Evolutionary conservation across 2,888 invertebrate species (phyloP).

Genomic region (Drosophila acutilabella): DNA sequence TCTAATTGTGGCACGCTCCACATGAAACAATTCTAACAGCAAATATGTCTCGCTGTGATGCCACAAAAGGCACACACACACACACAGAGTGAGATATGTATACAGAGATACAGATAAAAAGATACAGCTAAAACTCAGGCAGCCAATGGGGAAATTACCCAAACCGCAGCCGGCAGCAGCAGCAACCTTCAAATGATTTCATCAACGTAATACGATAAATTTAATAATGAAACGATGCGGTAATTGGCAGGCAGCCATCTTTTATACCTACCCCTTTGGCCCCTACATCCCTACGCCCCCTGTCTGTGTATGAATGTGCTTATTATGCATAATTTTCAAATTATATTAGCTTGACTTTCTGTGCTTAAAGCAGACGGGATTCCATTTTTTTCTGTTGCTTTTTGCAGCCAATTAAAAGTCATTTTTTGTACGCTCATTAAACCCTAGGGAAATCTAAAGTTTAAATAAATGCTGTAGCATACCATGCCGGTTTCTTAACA

Average conservation of each 20-base stretch:
- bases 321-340: slow-evolving; percentile 55
- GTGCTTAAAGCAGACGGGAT: slow-evolving; percentile 33
- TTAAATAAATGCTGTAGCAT: not conserved
- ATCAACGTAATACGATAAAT: slow-evolving; percentile 82
- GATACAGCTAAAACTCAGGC: slow-evolving; percentile 22
- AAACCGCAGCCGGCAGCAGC: slow-evolving; percentile 21
- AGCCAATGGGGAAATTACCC: slow-evolving; percentile 74
- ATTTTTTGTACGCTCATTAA: slow-evolving; percentile 18
- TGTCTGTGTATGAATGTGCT: slow-evolving; percentile 23
- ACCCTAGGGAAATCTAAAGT: slow-evolving; percentile 5
- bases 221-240: slow-evolving; percentile 78
- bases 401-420: slow-evolving; percentile 43
- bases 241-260: slow-evolving; percentile 60
- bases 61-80: slow-evolving; percentile 37
- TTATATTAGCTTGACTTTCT: slow-evolving; percentile 48
- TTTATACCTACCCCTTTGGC: not conserved
- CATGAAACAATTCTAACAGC: slow-evolving; percentile 67
- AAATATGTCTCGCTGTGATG: slow-evolving; percentile 56
- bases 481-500: slow-evolving; percentile 2
- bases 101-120: slow-evolving; percentile 18
- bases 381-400: slow-evolving; percentile 4
- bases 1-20: slow-evolving; percentile 51
- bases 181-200: slow-evolving; percentile 74
- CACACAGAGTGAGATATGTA: slow-evolving; percentile 8
- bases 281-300: not conserved